A percentile compares a stretch with the other conserved stretches of the same genome.
phyloP scores from a whole-genome alignment of 2,888 invertebrate species.

The Phortica magna region DNA sequence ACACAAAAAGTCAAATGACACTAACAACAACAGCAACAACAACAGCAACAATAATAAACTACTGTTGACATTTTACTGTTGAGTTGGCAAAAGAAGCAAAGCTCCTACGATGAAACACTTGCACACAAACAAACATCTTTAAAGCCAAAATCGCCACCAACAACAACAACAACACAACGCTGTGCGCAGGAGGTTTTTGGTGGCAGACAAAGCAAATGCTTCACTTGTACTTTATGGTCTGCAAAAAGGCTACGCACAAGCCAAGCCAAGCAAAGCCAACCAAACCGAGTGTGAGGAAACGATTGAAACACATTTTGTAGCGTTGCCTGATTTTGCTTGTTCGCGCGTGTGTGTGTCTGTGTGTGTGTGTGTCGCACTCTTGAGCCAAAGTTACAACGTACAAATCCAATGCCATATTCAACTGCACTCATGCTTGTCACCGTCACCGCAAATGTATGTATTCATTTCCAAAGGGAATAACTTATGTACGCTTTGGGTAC shows the following conservation, averaged over 20 bases:
- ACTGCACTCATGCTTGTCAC: slow-evolving; percentile 29
- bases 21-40: slow-evolving; percentile 60
- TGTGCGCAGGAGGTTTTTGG: slow-evolving; percentile 2
- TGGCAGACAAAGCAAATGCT: slow-evolving; percentile 9
- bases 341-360: not conserved
- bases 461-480: slow-evolving; percentile 78
- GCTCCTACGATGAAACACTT: slow-evolving; percentile 67
- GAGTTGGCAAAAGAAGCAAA: slow-evolving; percentile 30
- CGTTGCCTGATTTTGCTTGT: slow-evolving; percentile 8
- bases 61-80: slow-evolving; percentile 62
- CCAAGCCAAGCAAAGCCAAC: not conserved
- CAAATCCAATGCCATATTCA: not conserved
- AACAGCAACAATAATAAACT: slow-evolving; percentile 53
- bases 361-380: not conserved
- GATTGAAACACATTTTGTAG: not conserved
- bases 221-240: slow-evolving; percentile 33
- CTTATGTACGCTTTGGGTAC: slow-evolving; percentile 77
- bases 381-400: slow-evolving; percentile 15
- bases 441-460: slow-evolving; percentile 57
- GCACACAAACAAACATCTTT: slow-evolving; percentile 45
- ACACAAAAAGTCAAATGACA: slow-evolving; percentile 67
- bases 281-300: not conserved
- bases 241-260: slow-evolving; percentile 25
- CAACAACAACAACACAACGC: not conserved
- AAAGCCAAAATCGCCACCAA: slow-evolving; percentile 22